Evolutionary conservation across 2,888 invertebrate genomes (phyloP), one percentile per base, ranked within the genome.

Genomic region (Drosophila nigricruria): DNA sequence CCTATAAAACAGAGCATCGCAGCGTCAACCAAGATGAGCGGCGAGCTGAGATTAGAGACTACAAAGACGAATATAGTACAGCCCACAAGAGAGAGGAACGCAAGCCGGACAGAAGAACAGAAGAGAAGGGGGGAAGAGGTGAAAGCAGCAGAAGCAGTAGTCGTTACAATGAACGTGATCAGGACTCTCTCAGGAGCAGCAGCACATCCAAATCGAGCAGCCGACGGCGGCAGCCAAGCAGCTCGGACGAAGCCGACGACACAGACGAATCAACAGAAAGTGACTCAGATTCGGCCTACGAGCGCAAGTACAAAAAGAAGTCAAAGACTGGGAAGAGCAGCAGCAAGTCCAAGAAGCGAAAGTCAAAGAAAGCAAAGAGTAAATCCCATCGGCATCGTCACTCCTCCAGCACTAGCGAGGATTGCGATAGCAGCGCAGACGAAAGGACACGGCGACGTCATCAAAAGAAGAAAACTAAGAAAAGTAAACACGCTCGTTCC

Each of bases 401-500:
- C 9, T 68, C 62, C 1, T 43, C 64, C 5, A 66, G 52, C 9
- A 42, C 49, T 9, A 43, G 25, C 12, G 75, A 59, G 1, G 49
- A 64, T 14, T 59, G 58, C 23, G 63, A 69, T 1, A 64, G 68
- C 18, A 76, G 81, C 30, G 42, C 40, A 12, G 59, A 79, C 25
- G 43, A 73, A 6, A 56, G 71, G 1, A 38, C 60, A 3, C 64
- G 70, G 6, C 81, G 86, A 3, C 85, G 88, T 0, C 88, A 90
- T 6, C 68, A 70, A 14, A 82, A 92, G 69, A 93, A 92, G 73
- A 93, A 92, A 72, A 91, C 92, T 2, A 93, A 93, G 64, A 92
- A 91, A 63, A 92, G 92, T 67, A 93, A 92, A 73, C 90, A 90
- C 40, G 88, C 89, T 34, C 90, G 93, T 47, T 92, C 92, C 16